Evolutionary conservation across 2,888 invertebrate genomes (phyloP).

Genomic region (Magallana nippona): DNA sequence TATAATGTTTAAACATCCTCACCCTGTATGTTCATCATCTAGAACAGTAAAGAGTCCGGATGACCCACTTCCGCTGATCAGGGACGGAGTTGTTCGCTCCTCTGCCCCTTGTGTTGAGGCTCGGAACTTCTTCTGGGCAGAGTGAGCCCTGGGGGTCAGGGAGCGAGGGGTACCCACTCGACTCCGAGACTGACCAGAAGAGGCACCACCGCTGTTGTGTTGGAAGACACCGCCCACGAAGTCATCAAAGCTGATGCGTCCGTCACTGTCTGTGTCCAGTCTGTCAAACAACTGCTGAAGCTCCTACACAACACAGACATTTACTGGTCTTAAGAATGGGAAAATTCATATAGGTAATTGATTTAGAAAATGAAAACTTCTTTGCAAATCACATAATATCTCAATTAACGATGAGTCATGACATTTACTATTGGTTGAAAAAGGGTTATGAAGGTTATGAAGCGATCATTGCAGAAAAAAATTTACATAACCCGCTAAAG

Average conservation of each 20-base stretch:
- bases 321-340: no score
- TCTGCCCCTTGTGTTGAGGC: constrained; percentile 53
- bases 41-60: constrained; percentile 77
- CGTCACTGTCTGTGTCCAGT: constrained; percentile 84
- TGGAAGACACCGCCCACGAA: constrained; percentile 84
- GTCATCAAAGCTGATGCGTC: constrained; percentile 85
- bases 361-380: no score
- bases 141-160: constrained; percentile 57
- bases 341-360: no score
- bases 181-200: constrained; percentile 43
- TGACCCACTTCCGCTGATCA: constrained; percentile 64
- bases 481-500: no score
- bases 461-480: no score
- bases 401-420: no score
- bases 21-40: constrained; percentile 78
- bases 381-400: no score
- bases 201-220: constrained; percentile 70
- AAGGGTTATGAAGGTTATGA: no score
- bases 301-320: constrained; percentile 78
- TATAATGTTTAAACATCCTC: constrained; percentile 14
- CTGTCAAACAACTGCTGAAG: constrained; percentile 85
- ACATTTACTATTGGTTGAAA: no score
- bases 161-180: constrained; percentile 44
- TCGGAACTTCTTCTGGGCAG: constrained; percentile 64
- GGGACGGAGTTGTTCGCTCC: constrained; percentile 64